phyloP scores from a whole-genome alignment of 2,113 vertebrate genomes.

The Condylura cristata region DNA sequence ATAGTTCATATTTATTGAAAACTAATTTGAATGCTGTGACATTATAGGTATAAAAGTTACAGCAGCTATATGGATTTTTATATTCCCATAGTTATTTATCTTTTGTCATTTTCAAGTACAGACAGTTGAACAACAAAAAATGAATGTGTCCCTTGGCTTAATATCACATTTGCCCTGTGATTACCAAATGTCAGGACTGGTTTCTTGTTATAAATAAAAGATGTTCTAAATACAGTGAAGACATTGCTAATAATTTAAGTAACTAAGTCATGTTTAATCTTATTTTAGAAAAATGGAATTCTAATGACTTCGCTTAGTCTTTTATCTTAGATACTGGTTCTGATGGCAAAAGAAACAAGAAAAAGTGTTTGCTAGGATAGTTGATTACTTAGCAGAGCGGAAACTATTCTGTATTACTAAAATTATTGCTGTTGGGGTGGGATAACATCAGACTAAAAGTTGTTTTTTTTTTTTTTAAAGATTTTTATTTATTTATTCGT shows the following conservation, averaged over 20 bases:
- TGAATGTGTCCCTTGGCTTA: slow-evolving; percentile 27
- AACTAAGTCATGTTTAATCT: slow-evolving; percentile 22
- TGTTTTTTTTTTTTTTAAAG: too few relatives aligned
- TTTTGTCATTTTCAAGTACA: slow-evolving; percentile 67
- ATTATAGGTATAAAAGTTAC: background rate
- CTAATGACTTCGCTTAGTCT: background rate
- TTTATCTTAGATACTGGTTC: background rate
- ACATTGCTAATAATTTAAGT: slow-evolving; percentile 36
- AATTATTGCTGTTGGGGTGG: background rate
- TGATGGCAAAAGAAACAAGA: background rate
- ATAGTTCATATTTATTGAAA: slow-evolving; percentile 57
- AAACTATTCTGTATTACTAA: background rate
- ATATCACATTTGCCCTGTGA: slow-evolving; percentile 33
- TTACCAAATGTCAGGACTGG: background rate
- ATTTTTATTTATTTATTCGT: too few relatives aligned
- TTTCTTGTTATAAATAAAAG: slow-evolving; percentile 1
- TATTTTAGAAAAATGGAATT: slow-evolving; percentile 7
- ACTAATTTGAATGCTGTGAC: slow-evolving; percentile 37
- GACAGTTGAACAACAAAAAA: slow-evolving; percentile 70
- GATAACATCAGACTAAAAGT: background rate
- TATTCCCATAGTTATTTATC: slow-evolving; percentile 46
- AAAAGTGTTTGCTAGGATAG: background rate
- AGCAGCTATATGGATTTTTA: background rate
- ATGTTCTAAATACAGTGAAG: slow-evolving; percentile 3
- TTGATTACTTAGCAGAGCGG: background rate